Conservation (phyloP, 2,113 vertebrate species). For the Oryzias woworae region DNA sequence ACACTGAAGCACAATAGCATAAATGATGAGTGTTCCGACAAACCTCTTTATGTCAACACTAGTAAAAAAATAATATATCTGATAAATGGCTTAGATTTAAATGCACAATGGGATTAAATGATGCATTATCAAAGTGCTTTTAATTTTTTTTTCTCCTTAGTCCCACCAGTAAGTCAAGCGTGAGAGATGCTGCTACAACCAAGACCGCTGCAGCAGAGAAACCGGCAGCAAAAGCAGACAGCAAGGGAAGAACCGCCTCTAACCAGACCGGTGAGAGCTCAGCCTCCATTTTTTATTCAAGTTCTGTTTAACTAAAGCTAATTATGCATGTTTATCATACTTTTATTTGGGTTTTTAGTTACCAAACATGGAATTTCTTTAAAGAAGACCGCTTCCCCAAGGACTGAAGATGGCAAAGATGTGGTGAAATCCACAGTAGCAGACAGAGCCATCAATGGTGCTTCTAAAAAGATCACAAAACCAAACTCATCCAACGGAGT, state of each 20-base stretch:
- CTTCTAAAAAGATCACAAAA: constrained; percentile 81
- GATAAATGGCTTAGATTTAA: constrained; percentile 1
- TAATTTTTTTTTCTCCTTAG: constrained; percentile 60
- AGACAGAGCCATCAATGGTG: constrained; percentile 60
- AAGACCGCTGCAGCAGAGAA: constrained; percentile 76
- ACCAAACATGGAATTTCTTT: constrained; percentile 72
- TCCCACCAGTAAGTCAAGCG: constrained; percentile 74
- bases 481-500: constrained; percentile 44
- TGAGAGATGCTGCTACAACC: constrained; percentile 75
- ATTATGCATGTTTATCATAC: constrained; percentile 2
- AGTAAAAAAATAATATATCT: constrained; percentile 38
- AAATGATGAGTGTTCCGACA: constrained; percentile 9
- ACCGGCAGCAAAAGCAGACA: constrained; percentile 68
- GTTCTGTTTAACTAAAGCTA: background rate
- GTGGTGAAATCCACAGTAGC: constrained; percentile 55
- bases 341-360: constrained; percentile 68
- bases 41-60: constrained; percentile 34
- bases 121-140: background rate
- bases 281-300: background rate
- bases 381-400: constrained; percentile 84
- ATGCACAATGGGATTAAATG: background rate
- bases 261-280: constrained; percentile 82
- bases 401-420: constrained; percentile 82
- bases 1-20: constrained; percentile 29
- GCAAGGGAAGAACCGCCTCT: constrained; percentile 77